These are phyloP conservation scores for Parauchenoglanis punctatus DNA, from an alignment of 2,797 vertebrate genomes.

Conservation along the genomic window DNA sequence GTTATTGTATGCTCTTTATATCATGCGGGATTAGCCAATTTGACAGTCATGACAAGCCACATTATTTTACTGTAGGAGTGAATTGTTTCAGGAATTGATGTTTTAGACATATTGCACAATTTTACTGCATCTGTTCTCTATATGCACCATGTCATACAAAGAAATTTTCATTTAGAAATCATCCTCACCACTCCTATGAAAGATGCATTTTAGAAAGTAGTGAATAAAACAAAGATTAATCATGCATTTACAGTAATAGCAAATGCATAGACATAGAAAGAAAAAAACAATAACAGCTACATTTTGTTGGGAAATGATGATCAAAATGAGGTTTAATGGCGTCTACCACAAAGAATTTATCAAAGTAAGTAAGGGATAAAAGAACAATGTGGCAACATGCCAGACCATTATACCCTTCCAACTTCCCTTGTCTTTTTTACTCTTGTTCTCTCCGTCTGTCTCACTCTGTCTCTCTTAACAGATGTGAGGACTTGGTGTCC, in stretches of 20 bases:
- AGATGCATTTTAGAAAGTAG: not conserved
- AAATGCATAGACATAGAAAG: not conserved
- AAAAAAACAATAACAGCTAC: not conserved
- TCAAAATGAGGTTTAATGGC: slow-evolving; percentile 73
- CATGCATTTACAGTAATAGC: not conserved
- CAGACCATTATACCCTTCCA: slow-evolving; percentile 61
- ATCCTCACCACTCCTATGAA: not conserved
- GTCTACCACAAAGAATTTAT: slow-evolving; percentile 61
- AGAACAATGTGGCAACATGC: slow-evolving; percentile 67
- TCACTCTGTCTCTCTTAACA: slow-evolving; percentile 58
- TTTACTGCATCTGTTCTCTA: not conserved
- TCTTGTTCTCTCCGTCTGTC: slow-evolving; percentile 42
- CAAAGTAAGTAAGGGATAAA: slow-evolving; percentile 67
- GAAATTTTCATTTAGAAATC: not conserved
- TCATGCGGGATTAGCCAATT: not conserved
- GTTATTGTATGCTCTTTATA: not conserved
- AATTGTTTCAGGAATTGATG: not conserved
- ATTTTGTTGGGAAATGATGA: not conserved
- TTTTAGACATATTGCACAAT: not conserved
- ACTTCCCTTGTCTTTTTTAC: slow-evolving; percentile 28
- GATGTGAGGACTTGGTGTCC: slow-evolving; percentile 67
- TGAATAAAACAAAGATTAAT: slow-evolving; percentile 23
- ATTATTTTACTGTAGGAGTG: not conserved
- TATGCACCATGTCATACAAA: not conserved
- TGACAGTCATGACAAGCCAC: not conserved